Evolutionary conservation across 2,113 vertebrate species (phyloP).

Genomic region (Geothlypis trichas): DNA sequence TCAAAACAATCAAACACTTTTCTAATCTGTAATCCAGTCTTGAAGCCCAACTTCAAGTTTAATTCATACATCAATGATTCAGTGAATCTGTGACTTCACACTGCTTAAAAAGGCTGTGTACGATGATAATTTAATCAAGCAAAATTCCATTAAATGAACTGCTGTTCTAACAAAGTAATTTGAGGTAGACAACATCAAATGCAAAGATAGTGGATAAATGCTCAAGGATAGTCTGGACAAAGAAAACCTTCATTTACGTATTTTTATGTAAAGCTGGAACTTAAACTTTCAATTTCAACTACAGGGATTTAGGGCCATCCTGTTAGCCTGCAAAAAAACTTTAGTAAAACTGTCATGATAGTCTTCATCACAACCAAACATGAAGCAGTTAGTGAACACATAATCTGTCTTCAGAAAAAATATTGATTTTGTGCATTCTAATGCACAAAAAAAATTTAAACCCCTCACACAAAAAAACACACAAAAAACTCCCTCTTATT

Average conservation of each 20-base stretch:
- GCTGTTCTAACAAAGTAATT: background rate
- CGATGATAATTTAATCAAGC: background rate
- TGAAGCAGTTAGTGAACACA: background rate
- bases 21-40: background rate
- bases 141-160: background rate
- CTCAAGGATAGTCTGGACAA: background rate
- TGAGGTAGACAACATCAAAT: background rate
- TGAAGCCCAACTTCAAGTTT: background rate
- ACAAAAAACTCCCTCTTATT: background rate
- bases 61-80: background rate
- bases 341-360: rapidly evolving
- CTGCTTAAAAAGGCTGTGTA: background rate
- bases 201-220: background rate
- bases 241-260: background rate
- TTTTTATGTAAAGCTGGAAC: background rate
- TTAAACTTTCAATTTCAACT: background rate
- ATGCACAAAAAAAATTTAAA: background rate
- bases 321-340: background rate
- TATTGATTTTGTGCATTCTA: rapidly evolving
- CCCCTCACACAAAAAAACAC: background rate
- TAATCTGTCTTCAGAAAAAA: background rate
- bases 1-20: background rate
- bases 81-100: background rate
- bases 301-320: background rate
- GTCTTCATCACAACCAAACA: background rate